Conservation (phyloP, 2,113 vertebrate species). For the Dipodomys stephensi region DNA sequence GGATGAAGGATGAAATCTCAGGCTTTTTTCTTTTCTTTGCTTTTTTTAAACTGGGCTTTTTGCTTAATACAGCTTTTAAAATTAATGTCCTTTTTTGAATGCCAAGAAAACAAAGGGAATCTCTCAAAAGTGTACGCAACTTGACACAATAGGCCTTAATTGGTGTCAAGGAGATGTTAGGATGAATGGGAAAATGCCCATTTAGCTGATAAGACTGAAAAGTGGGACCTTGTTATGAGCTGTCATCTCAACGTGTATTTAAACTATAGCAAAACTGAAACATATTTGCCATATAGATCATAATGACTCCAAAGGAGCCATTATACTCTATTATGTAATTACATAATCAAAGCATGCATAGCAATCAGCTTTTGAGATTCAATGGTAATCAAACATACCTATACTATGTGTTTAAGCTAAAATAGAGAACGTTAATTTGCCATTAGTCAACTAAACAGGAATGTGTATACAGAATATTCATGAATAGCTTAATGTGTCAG, state of each 20-base stretch:
- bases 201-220: slow-evolving; percentile 78
- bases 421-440: slow-evolving; percentile 79
- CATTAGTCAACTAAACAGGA: slow-evolving; percentile 70
- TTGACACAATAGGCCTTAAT: slow-evolving; percentile 82
- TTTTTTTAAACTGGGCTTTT: slow-evolving; percentile 3
- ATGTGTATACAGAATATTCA: slow-evolving; percentile 82
- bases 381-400: slow-evolving; percentile 85
- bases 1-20: slow-evolving; percentile 72
- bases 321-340: slow-evolving; percentile 85
- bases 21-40: neutral
- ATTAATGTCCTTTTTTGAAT: slow-evolving; percentile 78
- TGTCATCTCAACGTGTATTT: slow-evolving; percentile 81
- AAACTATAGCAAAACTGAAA: slow-evolving; percentile 81
- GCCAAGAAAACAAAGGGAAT: slow-evolving; percentile 77
- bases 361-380: slow-evolving; percentile 75
- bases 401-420: slow-evolving; percentile 81
- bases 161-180: slow-evolving; percentile 82
- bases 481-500: slow-evolving; percentile 79
- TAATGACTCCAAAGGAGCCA: slow-evolving; percentile 86
- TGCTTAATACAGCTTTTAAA: slow-evolving; percentile 76
- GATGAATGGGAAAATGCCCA: slow-evolving; percentile 79
- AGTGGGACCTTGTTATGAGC: slow-evolving; percentile 79
- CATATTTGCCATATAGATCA: slow-evolving; percentile 84
- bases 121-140: slow-evolving; percentile 69
- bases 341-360: slow-evolving; percentile 82